Evolutionary conservation across 2,797 vertebrate genomes (phyloP), one percentile per base, ranked within the genome.

Genomic region (Diglossa cyanea): DNA sequence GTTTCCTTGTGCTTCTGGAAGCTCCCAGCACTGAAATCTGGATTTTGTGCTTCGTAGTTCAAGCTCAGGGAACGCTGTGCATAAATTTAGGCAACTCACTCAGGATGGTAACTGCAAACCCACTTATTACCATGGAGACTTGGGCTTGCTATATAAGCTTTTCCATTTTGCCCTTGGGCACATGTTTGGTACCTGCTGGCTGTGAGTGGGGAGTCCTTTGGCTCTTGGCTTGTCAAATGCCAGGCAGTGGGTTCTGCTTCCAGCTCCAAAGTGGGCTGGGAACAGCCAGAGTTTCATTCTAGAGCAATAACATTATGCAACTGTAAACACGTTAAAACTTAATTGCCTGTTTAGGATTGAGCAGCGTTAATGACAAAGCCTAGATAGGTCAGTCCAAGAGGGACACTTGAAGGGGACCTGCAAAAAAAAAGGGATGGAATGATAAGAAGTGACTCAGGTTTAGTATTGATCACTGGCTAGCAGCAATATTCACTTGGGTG

Each of bases 291-390:
- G 62, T 95, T 96, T 90, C 74, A 60, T 95, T 94, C 90, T 88
- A 86, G 83, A 92, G 88, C 90, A 93, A 45, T 92, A 81, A 66
- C 80, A 84, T 94, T 96, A 90, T 93, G 86, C 80, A 92, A 88
- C 88, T 92, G 54, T 88, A 96, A 94, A 84, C 47, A 66, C 25
- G 57, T 92, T 84, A 81, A 58, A 92, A 84, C 58, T 88, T 92
- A 94, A 95, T 96, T 96, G 80, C 80, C 48, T 68, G 42, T 84
- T 95, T 81, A 92, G 91, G 54, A 78, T 73, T 61, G 92, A 86
- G 58, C 82, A 24, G 86, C 6, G 25, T 72, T 94, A 72, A 86
- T 88, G 92, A 86, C 47, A 35, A 65, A 75, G 62, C 83, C 58
- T 81, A 75, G 92, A 31, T 72, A 50, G 83, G 86, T 92, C 83